Evolutionary conservation across 2,888 invertebrate species (phyloP).

Genomic region (Ceratothoa steindachneri): DNA sequence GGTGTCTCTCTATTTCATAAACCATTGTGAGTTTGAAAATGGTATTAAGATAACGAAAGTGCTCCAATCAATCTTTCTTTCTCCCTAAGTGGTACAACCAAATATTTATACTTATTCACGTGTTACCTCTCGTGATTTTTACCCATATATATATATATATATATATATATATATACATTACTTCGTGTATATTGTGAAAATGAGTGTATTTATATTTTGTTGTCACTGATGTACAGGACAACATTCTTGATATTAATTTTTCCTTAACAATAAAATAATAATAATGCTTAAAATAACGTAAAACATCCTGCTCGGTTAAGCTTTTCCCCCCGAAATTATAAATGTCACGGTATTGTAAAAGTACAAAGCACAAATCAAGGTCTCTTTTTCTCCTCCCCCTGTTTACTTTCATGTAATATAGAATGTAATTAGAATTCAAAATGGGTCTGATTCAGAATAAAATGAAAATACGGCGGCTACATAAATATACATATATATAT

Average conservation of each 20-base stretch:
- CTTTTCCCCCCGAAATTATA: no score
- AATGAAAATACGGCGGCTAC: not conserved
- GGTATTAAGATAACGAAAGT: no score
- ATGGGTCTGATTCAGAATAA: not conserved
- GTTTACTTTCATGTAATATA: not conserved
- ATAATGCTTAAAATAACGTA: not conserved
- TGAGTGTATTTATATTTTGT: not conserved
- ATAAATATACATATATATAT: constrained; percentile 2
- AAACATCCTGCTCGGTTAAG: no score
- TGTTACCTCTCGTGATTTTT: no score
- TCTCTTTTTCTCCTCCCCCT: not conserved
- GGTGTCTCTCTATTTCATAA: no score
- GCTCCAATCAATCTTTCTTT: no score
- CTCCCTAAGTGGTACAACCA: no score
- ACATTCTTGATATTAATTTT: no score
- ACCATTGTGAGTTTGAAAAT: no score
- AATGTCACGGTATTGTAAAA: not conserved
- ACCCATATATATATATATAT: constrained; percentile 15
- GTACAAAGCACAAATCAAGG: not conserved
- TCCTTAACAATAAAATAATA: no score
- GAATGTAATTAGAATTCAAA: constrained; percentile 6
- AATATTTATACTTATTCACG: no score
- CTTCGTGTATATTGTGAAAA: not conserved
- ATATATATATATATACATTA: constrained; percentile 16
- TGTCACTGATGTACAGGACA: not conserved